These are phyloP conservation scores for Microchirus variegatus DNA, from an alignment of 2,797 vertebrate genomes.

Conservation along the genomic window DNA sequence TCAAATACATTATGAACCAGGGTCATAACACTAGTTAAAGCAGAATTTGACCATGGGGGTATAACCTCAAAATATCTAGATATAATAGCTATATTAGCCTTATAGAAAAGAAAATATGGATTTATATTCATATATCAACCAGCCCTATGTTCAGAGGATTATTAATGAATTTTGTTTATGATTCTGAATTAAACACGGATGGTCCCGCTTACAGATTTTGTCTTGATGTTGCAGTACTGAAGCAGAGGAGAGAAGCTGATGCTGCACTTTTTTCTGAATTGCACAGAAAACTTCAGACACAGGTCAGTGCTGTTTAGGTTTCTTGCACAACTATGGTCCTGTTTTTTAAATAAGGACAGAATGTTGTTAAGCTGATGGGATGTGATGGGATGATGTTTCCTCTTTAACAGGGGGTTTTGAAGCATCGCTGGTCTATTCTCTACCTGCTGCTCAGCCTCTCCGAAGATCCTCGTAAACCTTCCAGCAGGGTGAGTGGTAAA, in stretches of 20 bases:
- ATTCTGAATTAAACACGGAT: background rate
- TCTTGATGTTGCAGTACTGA: conserved; percentile 83
- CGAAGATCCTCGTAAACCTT: conserved; percentile 94
- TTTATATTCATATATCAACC: no score
- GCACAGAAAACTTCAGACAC: conserved; percentile 94
- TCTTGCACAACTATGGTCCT: background rate
- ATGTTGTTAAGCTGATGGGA: background rate
- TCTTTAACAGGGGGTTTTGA: conserved; percentile 88
- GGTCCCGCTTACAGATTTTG: background rate
- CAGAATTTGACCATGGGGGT: no score
- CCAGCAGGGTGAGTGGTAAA: conserved; percentile 82
- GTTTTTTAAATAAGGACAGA: no score
- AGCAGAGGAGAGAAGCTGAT: conserved; percentile 92
- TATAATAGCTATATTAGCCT: no score
- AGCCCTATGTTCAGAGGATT: no score
- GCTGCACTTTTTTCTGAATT: conserved; percentile 95
- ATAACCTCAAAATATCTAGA: no score
- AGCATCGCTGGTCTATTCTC: conserved; percentile 96
- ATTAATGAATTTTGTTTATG: no score
- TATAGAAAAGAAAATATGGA: no score
- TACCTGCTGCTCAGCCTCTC: conserved; percentile 97
- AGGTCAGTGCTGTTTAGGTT: conserved; percentile 77
- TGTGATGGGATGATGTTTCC: background rate
- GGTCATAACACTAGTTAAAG: no score
- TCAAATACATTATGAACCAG: no score